phyloP scores from a whole-genome alignment of 2,888 invertebrate species.

The Calameuta idolon region DNA sequence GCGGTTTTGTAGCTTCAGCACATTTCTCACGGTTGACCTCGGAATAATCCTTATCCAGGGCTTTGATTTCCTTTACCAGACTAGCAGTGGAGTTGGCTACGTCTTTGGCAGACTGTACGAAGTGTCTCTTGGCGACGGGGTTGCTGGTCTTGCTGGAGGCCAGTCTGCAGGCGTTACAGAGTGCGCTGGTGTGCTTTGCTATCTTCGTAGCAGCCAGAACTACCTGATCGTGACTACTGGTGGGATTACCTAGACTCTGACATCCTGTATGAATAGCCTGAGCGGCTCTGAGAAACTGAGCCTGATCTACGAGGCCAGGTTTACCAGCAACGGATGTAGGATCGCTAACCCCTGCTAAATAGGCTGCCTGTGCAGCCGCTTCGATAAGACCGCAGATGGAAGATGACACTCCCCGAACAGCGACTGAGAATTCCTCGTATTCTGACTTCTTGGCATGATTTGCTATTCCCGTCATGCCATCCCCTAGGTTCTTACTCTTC shows the following conservation, averaged over 20 bases:
- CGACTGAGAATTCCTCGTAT: slow-evolving; percentile 85
- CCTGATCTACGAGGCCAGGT: slow-evolving; percentile 89
- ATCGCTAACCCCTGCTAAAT: slow-evolving; percentile 94
- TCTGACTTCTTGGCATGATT: slow-evolving; percentile 90
- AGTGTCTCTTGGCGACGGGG: slow-evolving; percentile 94
- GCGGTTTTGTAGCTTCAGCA: slow-evolving; percentile 83
- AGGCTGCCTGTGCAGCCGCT: slow-evolving; percentile 94
- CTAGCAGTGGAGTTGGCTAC: slow-evolving; percentile 96
- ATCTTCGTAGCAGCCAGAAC: slow-evolving; percentile 92
- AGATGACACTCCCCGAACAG: slow-evolving; percentile 85
- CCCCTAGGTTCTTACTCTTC: slow-evolving; percentile 85
- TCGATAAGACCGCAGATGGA: slow-evolving; percentile 94
- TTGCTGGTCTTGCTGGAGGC: slow-evolving; percentile 92
- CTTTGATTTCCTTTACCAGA: slow-evolving; percentile 95
- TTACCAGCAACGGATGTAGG: slow-evolving; percentile 89
- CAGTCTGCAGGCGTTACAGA: slow-evolving; percentile 94
- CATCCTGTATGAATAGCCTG: slow-evolving; percentile 93
- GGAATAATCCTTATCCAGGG: slow-evolving; percentile 85
- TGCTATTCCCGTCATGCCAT: slow-evolving; percentile 96
- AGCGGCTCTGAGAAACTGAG: slow-evolving; percentile 87
- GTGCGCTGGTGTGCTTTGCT: slow-evolving; percentile 94
- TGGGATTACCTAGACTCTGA: slow-evolving; percentile 77
- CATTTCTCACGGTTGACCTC: slow-evolving; percentile 81
- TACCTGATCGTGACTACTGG: slow-evolving; percentile 83
- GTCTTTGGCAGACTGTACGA: slow-evolving; percentile 97